Evolutionary conservation across 2,888 invertebrate genomes (phyloP), one percentile per base, ranked within the genome.

Genomic region (Hydropsyche betteni): DNA sequence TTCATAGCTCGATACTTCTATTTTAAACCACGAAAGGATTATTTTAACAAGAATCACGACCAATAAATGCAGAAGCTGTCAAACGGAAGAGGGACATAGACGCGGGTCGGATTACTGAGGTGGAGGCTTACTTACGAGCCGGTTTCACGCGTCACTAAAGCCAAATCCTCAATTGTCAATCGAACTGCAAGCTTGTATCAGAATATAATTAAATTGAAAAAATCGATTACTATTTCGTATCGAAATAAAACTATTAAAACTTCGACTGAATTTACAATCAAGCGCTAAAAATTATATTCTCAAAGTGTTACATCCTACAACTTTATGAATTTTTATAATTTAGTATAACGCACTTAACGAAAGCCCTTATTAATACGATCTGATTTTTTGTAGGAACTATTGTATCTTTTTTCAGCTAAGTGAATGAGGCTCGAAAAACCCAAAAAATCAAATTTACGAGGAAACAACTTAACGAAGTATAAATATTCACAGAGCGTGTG

Each of bases 71-170:
- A 71, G 69, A 44, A 33, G 71, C 75, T 75, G 75, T 77, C 75
- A 77, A 77, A 75, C 77, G 36, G 69, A 24, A 24, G 24, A 68
- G 61, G 52, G 72, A 73, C 50, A 51, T n/a, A 71, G 50, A 64
- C 16, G 34, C 8, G 61, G 44, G 68, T 68, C 61, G 76, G 69
- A 44, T 74, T 64, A 76, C 38, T 6, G 8, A 36, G 24, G 53
- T 6, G 24, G 24, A 14, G 64, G 76, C 64, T 77, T 76, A 78
- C 44, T 70, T 44, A 10, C 74, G 78, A 38, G 33, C 77, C 74
- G 78, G 78, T 78, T 78, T 78, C 78, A 78, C 78, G 78, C 78
- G 78, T 78, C 78, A 78, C 78, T 78, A 78, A 74, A 69, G 74
- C 71, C 73, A 74, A 78, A 78, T 78, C 78, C 55, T 33, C 24